Conservation (phyloP, 2,113 vertebrate genomes). For the Zosterops pallidus region DNA sequence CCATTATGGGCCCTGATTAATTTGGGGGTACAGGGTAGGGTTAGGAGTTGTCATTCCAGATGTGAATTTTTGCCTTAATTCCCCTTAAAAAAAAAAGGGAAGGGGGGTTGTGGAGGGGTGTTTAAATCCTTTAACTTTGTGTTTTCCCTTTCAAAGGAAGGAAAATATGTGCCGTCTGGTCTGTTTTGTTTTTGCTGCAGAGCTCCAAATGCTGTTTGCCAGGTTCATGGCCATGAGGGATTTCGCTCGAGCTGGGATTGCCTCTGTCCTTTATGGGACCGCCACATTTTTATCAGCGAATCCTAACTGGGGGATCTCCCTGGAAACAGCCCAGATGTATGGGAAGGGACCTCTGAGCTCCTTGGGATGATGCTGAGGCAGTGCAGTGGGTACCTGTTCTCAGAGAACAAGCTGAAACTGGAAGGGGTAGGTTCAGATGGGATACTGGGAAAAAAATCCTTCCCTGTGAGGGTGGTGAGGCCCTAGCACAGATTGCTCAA, state of each 20-base stretch:
- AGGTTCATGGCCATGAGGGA: neutral
- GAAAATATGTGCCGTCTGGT: constrained; percentile 59
- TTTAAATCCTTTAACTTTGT: constrained; percentile 50
- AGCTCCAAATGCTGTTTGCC: constrained; percentile 48
- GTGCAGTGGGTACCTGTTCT: neutral
- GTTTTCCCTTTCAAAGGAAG: constrained; percentile 63
- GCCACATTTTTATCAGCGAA: neutral
- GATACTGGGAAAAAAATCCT: neutral
- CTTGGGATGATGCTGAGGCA: fast-evolving
- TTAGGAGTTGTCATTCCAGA: constrained; percentile 69
- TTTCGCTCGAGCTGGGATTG: neutral
- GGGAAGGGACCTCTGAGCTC: neutral
- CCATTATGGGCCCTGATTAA: constrained; percentile 65
- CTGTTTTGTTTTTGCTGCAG: constrained; percentile 50
- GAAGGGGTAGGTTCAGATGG: neutral
- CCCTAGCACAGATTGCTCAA: neutral
- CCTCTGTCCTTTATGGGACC: neutral
- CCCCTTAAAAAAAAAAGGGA: neutral
- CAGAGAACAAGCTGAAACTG: neutral
- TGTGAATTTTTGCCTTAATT: constrained; percentile 72
- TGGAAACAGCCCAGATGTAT: neutral
- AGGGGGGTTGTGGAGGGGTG: too few relatives aligned
- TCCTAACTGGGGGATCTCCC: neutral
- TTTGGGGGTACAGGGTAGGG: constrained; percentile 23
- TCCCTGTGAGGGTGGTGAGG: neutral